Base-by-base conservation (phyloP, 92 coral and sea anemone species). In the Palythoa caribaeorum region DNA sequence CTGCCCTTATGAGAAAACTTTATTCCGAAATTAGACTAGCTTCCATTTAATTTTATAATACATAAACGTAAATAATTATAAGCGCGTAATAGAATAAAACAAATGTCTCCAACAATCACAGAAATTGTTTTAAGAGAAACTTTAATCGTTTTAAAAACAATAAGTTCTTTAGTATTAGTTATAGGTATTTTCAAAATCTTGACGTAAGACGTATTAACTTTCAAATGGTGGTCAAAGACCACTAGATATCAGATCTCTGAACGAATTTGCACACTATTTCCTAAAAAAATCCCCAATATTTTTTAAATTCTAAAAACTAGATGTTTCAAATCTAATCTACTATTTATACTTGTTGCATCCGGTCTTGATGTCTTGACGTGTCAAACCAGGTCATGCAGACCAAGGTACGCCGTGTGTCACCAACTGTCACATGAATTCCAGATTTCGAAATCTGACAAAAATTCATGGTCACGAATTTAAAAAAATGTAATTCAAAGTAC, bases 391-490 rank as follows among this genome's bases (percentile, higher is more conserved):
- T 14, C 14, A 5, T 11, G 14, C 65, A 2, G 16, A 28, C 10
- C 75, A 35, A 38, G 75, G 75, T 63, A 28, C 75, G 13, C 38
- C 1, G 38, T 35, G 5, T 44, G 50, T 44, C 50, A 76, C 17
- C 8, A 48, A 75, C 50, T 1, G 63, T 81, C 86, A 81, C 86
- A 81, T 81, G 86, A 81, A 39, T 65, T 60, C 52, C 73, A 47
- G 75, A 69, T 81, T 66, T 81, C 74, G 86, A 81, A 81, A 81
- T 68, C 57, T 63, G 19, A 47, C 63, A 50, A 55, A 36, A 10
- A 63, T 19, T 14, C 81, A 44, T 36, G 3, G 13, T 16, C 21
- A 47, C 21, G 73, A 81, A 35, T 52, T 6, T 5, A 10, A 17
- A 81, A 8, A n/a, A n/a, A 12, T 35, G 14, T 63, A 9, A 4